phyloP scores from a whole-genome alignment of 2,888 invertebrate species.

The Ypsolopha scabrella region DNA sequence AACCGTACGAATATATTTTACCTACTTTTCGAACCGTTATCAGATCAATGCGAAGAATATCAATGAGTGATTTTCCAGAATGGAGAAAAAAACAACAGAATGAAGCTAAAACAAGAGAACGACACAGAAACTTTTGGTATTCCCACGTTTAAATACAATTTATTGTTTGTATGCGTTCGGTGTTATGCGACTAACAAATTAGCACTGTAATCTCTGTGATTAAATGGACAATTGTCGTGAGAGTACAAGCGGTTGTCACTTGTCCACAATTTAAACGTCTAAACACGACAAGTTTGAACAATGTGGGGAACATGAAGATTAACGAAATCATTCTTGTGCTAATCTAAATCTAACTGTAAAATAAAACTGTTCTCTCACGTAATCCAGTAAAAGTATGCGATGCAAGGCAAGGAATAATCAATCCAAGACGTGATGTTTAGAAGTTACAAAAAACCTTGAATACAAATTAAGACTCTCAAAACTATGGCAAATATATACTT shows the following conservation, averaged over 20 bases:
- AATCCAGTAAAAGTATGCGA: too few species aligned
- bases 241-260: background rate
- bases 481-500: too few species aligned
- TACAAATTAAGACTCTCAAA: too few species aligned
- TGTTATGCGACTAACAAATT: background rate
- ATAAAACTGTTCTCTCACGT: background rate
- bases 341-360: background rate
- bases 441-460: too few species aligned
- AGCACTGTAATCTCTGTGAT: background rate
- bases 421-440: too few species aligned
- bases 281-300: background rate
- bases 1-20: background rate
- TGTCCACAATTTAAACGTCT: background rate
- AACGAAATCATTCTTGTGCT: too few species aligned
- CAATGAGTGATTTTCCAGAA: background rate
- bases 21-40: background rate
- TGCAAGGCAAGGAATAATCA: too few species aligned
- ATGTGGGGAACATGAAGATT: too few species aligned
- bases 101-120: background rate
- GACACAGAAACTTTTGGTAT: background rate
- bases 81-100: too few species aligned
- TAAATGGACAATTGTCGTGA: background rate
- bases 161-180: background rate
- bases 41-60: background rate
- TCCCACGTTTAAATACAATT: background rate